Evolutionary conservation across 1,140 invertebrate genomes (phyloP).

Genomic region (Nymphalis io): DNA sequence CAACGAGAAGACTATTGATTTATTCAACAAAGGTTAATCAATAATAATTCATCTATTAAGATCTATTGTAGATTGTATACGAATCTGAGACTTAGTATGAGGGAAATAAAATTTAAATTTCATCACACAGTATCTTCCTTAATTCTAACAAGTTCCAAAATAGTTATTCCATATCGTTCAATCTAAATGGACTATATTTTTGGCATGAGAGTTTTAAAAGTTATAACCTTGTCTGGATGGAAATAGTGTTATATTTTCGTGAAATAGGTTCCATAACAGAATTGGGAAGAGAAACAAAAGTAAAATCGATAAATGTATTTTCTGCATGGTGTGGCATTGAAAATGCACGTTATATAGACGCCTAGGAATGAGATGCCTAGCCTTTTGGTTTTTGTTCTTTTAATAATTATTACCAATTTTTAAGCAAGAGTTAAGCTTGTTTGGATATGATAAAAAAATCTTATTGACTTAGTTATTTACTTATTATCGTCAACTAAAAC

Average conservation of each 20-base stretch:
- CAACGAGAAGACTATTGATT: not conserved
- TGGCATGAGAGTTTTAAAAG: not conserved
- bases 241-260: slow-evolving; percentile 5
- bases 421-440: too few species aligned
- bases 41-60: slow-evolving; percentile 5
- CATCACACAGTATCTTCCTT: not conserved
- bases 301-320: not conserved
- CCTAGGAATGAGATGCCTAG: too few species aligned
- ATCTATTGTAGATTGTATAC: not conserved
- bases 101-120: not conserved
- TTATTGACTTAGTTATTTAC: too few species aligned
- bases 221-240: not conserved
- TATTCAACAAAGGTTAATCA: not conserved
- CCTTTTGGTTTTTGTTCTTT: too few species aligned
- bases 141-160: not conserved
- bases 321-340: too few species aligned
- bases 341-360: too few species aligned
- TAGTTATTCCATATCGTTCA: not conserved
- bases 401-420: too few species aligned
- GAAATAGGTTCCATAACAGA: not conserved
- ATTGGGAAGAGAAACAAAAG: not conserved
- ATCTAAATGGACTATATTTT: slow-evolving; percentile 1
- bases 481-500: too few species aligned
- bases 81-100: not conserved
- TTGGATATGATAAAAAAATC: too few species aligned